A percentile compares a stretch with the other conserved stretches of the same genome.
Conservation (phyloP, 2,797 vertebrate genomes). For the Mustela erminea region DNA sequence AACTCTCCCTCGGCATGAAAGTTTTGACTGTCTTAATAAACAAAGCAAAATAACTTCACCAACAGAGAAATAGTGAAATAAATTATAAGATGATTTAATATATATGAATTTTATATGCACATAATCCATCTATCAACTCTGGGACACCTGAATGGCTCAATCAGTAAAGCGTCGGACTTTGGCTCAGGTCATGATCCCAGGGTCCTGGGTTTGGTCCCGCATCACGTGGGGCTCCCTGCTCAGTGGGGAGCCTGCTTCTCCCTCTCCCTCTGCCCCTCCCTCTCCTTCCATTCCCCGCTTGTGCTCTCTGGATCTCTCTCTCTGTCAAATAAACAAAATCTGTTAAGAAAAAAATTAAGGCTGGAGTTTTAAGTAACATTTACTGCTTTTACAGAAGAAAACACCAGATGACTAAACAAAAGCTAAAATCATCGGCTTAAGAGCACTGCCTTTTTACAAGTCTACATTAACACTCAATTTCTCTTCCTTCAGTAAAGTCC, state of each 20-base stretch:
- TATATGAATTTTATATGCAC: background rate
- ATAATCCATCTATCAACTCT: background rate
- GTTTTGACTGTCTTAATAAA: background rate
- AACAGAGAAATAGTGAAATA: background rate
- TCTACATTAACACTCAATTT: background rate
- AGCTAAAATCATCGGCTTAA: background rate
- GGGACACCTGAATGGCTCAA: background rate
- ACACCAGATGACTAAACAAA: constrained; percentile 36
- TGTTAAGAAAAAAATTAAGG: background rate
- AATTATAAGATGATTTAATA: background rate
- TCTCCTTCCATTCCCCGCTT: no score
- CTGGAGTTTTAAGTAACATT: background rate
- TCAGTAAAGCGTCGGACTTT: background rate
- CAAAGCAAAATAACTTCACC: background rate
- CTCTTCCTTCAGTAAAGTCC: background rate
- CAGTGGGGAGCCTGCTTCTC: background rate
- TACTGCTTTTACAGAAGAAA: constrained; percentile 31
- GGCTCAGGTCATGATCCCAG: background rate
- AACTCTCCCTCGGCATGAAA: background rate
- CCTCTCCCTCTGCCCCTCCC: background rate
- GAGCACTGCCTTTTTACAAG: background rate
- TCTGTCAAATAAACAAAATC: background rate
- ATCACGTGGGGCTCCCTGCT: background rate
- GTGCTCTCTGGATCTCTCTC: background rate
- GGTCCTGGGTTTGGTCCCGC: background rate